Evolutionary conservation across 2,113 vertebrate genomes (phyloP), one percentile per base, ranked within the genome.

Genomic region (Psittacula cyanocephala): DNA sequence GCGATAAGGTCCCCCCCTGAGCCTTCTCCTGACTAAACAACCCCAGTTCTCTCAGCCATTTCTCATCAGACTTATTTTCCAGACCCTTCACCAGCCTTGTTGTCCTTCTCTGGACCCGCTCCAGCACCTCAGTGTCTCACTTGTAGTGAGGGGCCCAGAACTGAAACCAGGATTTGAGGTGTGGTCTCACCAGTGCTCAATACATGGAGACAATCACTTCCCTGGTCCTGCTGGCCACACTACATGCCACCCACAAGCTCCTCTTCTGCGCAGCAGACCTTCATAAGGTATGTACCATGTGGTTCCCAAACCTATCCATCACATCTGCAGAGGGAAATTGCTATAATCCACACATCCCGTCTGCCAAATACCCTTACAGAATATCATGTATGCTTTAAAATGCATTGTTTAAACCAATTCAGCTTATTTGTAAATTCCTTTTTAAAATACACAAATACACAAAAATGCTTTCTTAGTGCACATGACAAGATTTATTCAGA

Each of bases 211-310:
- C 57, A 35, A 35, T 59, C 22, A 59, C 33, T n/a, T 59, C 57
- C 22, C 57, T 35, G 22, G 57, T 35, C 33, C 33, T 35, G 57
- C 57, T 59, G 57, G 13, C 22, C 13, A 2, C 57, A 35, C 22
- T 16, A 10, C 24, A 35, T 16, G 10, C 35, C 53, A 12, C 0
- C 0, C 43, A 64, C 29, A 22, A 33, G 70, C 39, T 43, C 41
- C 50, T 71, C 47, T 62, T 41, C 47, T 71, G 65, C 23, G 25
- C 39, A 35, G 35, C 52, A 62, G 49, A 41, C 16, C 20, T 43
- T 37, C 15, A 2, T 10, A 9, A 0, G 0, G 22, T 31, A 11
- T 0, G 1, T 8, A 27, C 23, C 15, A 3, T 44, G 18, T 68
- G 28, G 24, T 55, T 89, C n/a, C 62, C 62, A 62, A 91, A 78